These are phyloP conservation scores for Eristalis tenax DNA, from an alignment of 2,888 invertebrate species.

Conservation along the genomic window DNA sequence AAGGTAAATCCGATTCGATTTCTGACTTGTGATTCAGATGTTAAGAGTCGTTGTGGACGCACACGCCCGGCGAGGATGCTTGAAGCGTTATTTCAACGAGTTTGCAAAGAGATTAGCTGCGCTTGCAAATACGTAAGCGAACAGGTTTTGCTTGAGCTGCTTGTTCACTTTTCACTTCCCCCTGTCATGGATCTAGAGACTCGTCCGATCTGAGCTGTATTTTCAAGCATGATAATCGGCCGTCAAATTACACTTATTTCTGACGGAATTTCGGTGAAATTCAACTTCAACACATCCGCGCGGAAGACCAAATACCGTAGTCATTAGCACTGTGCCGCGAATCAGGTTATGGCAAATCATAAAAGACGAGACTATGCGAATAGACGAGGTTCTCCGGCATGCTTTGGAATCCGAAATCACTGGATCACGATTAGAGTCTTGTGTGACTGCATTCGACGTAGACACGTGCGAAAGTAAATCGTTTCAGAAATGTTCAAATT, in stretches of 20 bases:
- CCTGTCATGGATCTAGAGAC: not conserved
- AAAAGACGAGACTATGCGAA: not conserved
- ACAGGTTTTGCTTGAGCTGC: not conserved
- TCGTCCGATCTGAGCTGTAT: not conserved
- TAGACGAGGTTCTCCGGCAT: not conserved
- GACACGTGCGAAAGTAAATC: not conserved
- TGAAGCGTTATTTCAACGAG: no score
- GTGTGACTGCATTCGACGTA: not conserved
- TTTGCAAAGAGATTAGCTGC: no score
- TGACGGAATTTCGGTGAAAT: no score
- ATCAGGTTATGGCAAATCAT: not conserved
- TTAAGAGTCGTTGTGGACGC: no score
- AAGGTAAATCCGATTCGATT: not conserved
- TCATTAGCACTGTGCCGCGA: not conserved
- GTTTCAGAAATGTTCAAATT: not conserved
- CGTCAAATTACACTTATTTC: not conserved
- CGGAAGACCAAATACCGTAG: not conserved
- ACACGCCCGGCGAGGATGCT: no score
- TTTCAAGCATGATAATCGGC: not conserved
- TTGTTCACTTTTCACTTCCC: not conserved
- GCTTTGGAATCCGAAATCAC: not conserved
- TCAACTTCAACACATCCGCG: not conserved
- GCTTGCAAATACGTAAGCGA: not conserved
- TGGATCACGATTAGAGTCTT: not conserved
- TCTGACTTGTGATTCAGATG: not conserved